Percentiles rank a stretch among this genome's conserved stretches.
These are phyloP conservation scores for Argynnis bischoffii DNA, from an alignment of 2,888 invertebrate species.

Conservation along the genomic window DNA sequence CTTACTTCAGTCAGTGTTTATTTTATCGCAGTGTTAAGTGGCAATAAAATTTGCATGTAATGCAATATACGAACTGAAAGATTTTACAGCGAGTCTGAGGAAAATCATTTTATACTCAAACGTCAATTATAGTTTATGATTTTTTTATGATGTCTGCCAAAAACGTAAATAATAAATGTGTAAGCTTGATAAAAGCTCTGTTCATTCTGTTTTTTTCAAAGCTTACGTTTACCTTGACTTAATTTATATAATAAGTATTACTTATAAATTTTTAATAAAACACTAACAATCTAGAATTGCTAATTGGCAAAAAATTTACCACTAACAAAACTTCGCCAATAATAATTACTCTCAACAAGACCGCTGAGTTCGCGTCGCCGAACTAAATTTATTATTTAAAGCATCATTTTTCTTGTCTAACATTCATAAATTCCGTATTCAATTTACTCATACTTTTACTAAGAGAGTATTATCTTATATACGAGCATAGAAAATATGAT, in stretches of 20 bases:
- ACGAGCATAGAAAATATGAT: too few species aligned
- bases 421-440: too few species aligned
- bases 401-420: background rate
- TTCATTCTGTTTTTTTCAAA: background rate
- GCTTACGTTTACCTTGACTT: background rate
- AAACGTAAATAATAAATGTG: background rate
- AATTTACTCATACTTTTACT: too few species aligned
- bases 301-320: too few species aligned
- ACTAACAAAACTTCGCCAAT: too few species aligned
- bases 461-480: too few species aligned
- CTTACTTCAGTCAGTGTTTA: constrained; percentile 2
- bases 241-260: too few species aligned
- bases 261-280: too few species aligned
- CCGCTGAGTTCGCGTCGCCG: constrained; percentile 12
- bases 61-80: background rate
- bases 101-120: constrained; percentile 24
- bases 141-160: constrained; percentile 32
- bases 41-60: constrained; percentile 12
- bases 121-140: constrained; percentile 29
- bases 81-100: constrained; percentile 22
- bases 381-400: constrained; percentile 6
- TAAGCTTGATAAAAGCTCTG: background rate
- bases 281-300: too few species aligned
- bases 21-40: constrained; percentile 15
- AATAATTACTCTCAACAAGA: constrained; percentile 5